A percentile compares a stretch with the other conserved stretches of the same genome.
Conservation (phyloP, 2,888 invertebrate species). For the Cataglyphis altisquamis region DNA sequence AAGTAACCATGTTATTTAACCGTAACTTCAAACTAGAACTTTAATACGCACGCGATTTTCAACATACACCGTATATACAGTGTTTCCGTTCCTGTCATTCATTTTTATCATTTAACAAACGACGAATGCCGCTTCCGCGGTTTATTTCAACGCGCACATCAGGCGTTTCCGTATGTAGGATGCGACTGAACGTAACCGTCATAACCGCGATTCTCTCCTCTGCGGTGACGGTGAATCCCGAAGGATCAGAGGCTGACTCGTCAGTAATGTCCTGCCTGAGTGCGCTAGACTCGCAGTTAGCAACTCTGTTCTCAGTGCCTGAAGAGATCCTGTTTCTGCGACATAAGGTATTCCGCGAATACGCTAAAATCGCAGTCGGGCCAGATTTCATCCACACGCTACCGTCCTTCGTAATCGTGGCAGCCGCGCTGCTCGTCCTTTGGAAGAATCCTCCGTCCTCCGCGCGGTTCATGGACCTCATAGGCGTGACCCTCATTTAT, state of each 20-base stretch:
- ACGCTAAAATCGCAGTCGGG: conserved; percentile 81
- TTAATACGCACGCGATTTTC: background rate
- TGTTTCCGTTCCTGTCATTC: background rate
- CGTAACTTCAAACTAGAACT: background rate
- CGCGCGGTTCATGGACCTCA: conserved; percentile 33
- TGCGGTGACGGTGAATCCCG: conserved; percentile 42
- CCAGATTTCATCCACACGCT: conserved; percentile 83
- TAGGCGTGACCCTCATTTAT: conserved; percentile 59
- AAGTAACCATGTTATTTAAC: background rate
- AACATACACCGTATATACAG: background rate
- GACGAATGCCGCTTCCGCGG: conserved; percentile 32
- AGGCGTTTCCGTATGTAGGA: conserved; percentile 16
- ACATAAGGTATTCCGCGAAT: conserved; percentile 81
- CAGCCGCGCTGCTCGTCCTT: conserved; percentile 74
- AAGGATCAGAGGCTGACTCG: conserved; percentile 51
- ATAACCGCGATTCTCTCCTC: conserved; percentile 29
- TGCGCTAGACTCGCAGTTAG: conserved; percentile 77
- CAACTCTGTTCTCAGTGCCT: conserved; percentile 78
- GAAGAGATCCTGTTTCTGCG: conserved; percentile 79
- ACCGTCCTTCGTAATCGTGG: conserved; percentile 80
- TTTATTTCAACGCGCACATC: conserved; percentile 67
- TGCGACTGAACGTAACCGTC: background rate
- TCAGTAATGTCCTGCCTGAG: conserved; percentile 80
- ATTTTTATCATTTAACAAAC: conserved; percentile 8
- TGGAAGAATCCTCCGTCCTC: conserved; percentile 79